A percentile compares a stretch with the other conserved stretches of the same genome.
Conservation (phyloP, 2,797 vertebrate species). For the Acanthurus lineatus region DNA sequence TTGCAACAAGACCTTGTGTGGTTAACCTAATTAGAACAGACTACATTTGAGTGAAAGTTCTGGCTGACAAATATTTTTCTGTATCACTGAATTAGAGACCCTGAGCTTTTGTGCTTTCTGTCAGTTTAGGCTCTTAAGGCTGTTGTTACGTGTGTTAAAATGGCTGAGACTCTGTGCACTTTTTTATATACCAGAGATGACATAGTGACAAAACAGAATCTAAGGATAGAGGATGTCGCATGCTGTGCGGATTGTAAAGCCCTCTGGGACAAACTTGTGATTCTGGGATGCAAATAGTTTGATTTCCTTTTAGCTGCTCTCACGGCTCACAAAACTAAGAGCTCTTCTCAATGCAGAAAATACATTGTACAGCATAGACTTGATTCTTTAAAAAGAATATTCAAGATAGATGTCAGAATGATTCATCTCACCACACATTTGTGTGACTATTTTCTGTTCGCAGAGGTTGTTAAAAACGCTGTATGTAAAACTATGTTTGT, state of each 20-base stretch:
- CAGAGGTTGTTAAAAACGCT: neutral
- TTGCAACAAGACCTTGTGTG: neutral
- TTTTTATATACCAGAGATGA: neutral
- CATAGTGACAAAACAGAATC: neutral
- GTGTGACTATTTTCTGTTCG: neutral
- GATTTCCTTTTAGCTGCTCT: neutral
- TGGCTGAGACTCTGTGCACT: neutral
- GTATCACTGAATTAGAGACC: neutral
- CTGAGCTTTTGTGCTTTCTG: conserved; percentile 5
- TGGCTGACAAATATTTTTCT: neutral
- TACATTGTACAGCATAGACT: neutral
- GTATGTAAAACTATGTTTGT: neutral
- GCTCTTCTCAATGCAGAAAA: neutral
- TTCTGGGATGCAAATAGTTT: neutral
- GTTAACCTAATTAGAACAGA: neutral
- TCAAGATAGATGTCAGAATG: neutral
- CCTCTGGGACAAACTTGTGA: neutral
- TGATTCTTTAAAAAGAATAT: neutral
- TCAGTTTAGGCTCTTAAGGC: neutral
- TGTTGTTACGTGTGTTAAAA: neutral
- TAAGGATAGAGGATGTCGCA: neutral
- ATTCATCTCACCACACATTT: neutral
- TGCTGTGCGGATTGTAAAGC: neutral
- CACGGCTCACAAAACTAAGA: neutral
- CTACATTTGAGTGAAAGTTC: no score